Evolutionary conservation across 2,888 invertebrate genomes (phyloP), one percentile per base, ranked within the genome.

Genomic region (Halocaridina rubra): DNA sequence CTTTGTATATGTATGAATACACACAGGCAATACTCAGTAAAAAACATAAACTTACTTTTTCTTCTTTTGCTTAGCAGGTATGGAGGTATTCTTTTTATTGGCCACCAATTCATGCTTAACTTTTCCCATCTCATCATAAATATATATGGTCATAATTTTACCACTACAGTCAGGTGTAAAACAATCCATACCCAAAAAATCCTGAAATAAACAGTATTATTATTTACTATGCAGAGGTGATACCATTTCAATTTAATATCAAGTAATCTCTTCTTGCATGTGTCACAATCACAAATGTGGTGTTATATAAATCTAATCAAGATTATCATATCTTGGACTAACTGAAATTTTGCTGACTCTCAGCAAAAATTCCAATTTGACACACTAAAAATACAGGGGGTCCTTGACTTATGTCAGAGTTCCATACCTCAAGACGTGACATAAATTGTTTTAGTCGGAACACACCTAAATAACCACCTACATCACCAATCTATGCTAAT

Each of bases 101-200:
- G 53, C 64, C 2, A n/a, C 32, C n/a, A 77, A 29, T 78, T 81
- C 85, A 71, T 81, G 81, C 74, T 81, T 85, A 3, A 81, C 33
- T 3, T 39, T 22, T n/a, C 77, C 59, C 8, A 24, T 71, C 16
- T 87, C 87, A 46, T 85, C 85, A 30, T 75, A 84, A 39, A 87
- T 85, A 16, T 22, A 19, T 29, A 87, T 84, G 32, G 67, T 69
- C 16, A 24, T 53, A 71, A 87, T 87, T 30, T 69, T 79, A n/a
- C 87, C 87, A 0, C 75, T 81, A 61, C 87, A 87, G 33, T 87
- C 87, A 29, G 87, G 87, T 0, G 87, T 87, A 24, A 85, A 32
- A 57, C 87, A 87, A 13, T 33, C 39, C 8, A 39, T 22, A 13
- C 80, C 84, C 22, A 87, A 33, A 59, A 87, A 87, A 81, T 87